These are phyloP conservation scores for Coluber constrictor DNA, from an alignment of 2,797 vertebrate genomes.

Conservation along the genomic window DNA sequence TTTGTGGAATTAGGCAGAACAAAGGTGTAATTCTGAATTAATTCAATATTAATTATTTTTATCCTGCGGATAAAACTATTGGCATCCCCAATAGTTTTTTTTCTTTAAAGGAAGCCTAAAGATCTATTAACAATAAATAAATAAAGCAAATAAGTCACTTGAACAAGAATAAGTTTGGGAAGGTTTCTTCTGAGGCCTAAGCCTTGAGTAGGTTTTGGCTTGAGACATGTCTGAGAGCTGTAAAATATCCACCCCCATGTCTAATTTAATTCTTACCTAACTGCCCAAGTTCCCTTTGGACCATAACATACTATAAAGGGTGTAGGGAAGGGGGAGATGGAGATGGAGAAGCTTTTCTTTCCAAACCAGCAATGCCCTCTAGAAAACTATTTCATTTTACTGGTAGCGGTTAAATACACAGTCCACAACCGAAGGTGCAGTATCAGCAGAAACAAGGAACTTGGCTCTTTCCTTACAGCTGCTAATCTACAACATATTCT, in stretches of 20 bases:
- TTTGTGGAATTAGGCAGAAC: not conserved
- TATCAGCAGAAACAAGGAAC: constrained; percentile 52
- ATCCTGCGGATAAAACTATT: not conserved
- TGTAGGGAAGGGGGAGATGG: not conserved
- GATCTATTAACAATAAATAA: not conserved
- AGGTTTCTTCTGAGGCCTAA: constrained; percentile 50
- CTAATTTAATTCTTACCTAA: constrained; percentile 45
- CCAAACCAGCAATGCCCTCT: constrained; percentile 50
- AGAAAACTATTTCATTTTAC: constrained; percentile 52
- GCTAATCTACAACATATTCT: constrained; percentile 44
- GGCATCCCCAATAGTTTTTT: not conserved
- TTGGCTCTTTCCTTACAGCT: constrained; percentile 51
- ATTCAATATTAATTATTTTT: not conserved
- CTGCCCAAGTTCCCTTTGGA: constrained; percentile 43
- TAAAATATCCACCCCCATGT: constrained; percentile 52
- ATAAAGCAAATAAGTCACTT: constrained; percentile 25
- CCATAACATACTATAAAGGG: constrained; percentile 38
- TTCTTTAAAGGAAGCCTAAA: not conserved
- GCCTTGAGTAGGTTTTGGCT: constrained; percentile 63
- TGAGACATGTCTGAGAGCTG: constrained; percentile 54
- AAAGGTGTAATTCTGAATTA: not conserved
- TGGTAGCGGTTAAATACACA: constrained; percentile 45
- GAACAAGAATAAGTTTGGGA: constrained; percentile 51
- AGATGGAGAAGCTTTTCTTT: constrained; percentile 42
- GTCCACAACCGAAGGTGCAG: constrained; percentile 41